A percentile compares a stretch with the other conserved stretches of the same genome.
These are phyloP conservation scores for Macrobrachium nipponense DNA, from an alignment of 1,140 invertebrate genomes.

Conservation along the genomic window DNA sequence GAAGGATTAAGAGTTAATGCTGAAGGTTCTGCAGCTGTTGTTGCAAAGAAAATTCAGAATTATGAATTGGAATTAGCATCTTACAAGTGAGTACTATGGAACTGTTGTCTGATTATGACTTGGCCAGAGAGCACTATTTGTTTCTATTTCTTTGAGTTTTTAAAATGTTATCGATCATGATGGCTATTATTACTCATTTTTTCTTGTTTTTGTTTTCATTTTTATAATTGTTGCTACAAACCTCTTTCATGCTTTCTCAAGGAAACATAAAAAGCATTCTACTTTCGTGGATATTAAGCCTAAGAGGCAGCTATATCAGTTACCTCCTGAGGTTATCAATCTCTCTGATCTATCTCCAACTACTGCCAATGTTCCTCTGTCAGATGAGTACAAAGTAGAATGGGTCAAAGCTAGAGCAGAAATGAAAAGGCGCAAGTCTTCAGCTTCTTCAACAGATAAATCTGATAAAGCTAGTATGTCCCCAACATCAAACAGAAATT, in stretches of 20 bases:
- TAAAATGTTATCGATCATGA: not conserved
- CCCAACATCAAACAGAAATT: not conserved
- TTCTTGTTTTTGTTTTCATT: not conserved
- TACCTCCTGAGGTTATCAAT: conserved; percentile 16
- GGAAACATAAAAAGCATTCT: conserved; percentile 10
- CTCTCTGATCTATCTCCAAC: conserved; percentile 42
- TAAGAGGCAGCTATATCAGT: not conserved
- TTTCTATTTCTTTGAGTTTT: not conserved
- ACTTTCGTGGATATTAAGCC: conserved; percentile 12
- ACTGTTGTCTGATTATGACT: not conserved
- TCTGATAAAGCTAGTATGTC: not conserved
- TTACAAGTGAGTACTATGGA: conserved; percentile 44
- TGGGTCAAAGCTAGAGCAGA: conserved; percentile 40
- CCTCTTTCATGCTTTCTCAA: conserved; percentile 42
- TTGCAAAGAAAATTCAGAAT: conserved; percentile 45
- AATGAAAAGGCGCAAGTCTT: conserved; percentile 8
- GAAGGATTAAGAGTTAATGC: conserved; percentile 46
- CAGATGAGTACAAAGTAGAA: conserved; percentile 50
- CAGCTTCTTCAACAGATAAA: not conserved
- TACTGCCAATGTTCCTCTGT: conserved; percentile 46
- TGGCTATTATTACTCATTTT: not conserved
- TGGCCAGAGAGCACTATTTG: not conserved
- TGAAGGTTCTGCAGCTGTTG: conserved; percentile 45
- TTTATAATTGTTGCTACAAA: not conserved
- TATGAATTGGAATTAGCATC: conserved; percentile 47